Conservation (phyloP, 2,797 vertebrate genomes). For the Enteromius mattozi region DNA sequence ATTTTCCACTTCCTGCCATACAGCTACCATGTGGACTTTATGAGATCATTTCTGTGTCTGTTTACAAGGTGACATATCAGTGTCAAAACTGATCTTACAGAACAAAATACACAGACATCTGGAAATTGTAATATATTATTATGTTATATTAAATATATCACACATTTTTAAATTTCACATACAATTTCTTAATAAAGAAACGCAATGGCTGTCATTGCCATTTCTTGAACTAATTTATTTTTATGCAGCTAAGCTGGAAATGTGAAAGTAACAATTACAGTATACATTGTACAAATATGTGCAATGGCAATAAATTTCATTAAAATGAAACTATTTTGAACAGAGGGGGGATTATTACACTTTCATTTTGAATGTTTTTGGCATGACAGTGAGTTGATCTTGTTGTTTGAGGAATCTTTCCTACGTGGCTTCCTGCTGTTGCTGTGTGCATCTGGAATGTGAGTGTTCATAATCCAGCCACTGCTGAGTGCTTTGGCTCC, state of each 20-base stretch:
- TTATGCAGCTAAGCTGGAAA: neutral
- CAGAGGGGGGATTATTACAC: neutral
- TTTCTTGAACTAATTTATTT: neutral
- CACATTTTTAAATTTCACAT: neutral
- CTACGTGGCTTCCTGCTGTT: conserved; percentile 16
- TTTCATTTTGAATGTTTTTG: neutral
- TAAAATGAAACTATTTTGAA: neutral
- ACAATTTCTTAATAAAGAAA: neutral
- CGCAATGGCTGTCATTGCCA: neutral
- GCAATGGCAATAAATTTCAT: neutral
- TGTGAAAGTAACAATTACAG: too few species aligned
- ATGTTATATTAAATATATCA: neutral
- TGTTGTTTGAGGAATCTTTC: conserved; percentile 1
- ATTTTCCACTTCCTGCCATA: conserved; percentile 50
- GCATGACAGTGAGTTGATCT: neutral
- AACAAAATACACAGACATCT: neutral
- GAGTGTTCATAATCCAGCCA: neutral
- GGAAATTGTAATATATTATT: neutral
- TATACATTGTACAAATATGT: neutral
- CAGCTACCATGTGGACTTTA: neutral
- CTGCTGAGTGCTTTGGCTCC: conserved; percentile 22
- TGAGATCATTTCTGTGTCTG: conserved; percentile 5
- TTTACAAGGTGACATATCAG: conserved; percentile 8
- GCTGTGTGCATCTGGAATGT: conserved; percentile 16
- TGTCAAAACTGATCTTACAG: conserved; percentile 22